Conservation (phyloP, 2,113 vertebrate species). For the Excalfactoria chinensis region DNA sequence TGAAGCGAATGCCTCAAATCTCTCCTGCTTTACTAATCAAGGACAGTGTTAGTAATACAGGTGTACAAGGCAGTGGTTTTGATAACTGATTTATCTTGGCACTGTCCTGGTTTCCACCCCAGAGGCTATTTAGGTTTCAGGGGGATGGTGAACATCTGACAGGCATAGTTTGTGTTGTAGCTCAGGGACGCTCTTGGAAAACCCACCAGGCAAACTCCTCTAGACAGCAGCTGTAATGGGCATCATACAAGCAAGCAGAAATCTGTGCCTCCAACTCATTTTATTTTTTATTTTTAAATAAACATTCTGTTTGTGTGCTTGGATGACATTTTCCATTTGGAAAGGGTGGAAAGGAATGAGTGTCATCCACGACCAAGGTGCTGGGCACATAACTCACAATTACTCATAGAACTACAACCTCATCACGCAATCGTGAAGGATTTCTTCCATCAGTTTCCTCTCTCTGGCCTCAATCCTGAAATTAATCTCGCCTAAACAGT, state of each 20-base stretch:
- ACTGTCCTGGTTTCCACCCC: not conserved
- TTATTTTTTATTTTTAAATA: not conserved
- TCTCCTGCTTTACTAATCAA: not conserved
- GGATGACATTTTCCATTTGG: constrained; percentile 45
- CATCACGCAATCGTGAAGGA: not conserved
- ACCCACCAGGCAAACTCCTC: not conserved
- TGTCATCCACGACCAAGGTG: constrained; percentile 18
- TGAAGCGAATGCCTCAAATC: not conserved
- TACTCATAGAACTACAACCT: constrained; percentile 42
- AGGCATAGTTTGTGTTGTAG: not conserved
- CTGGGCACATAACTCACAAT: constrained; percentile 33
- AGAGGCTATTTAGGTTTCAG: not conserved
- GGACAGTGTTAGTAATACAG: not conserved
- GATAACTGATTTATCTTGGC: not conserved
- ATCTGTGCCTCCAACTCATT: not conserved
- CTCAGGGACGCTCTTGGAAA: not conserved
- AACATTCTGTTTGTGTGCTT: not conserved
- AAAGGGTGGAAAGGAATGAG: constrained; percentile 18
- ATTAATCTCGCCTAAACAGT: constrained; percentile 39
- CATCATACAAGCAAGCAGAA: not conserved
- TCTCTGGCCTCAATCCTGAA: constrained; percentile 6
- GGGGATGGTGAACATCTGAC: not conserved
- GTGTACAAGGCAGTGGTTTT: not conserved
- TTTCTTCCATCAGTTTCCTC: constrained; percentile 26
- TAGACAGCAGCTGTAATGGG: not conserved